phyloP scores from a whole-genome alignment of 2,888 invertebrate species.

The Parthenolecanium corni region DNA sequence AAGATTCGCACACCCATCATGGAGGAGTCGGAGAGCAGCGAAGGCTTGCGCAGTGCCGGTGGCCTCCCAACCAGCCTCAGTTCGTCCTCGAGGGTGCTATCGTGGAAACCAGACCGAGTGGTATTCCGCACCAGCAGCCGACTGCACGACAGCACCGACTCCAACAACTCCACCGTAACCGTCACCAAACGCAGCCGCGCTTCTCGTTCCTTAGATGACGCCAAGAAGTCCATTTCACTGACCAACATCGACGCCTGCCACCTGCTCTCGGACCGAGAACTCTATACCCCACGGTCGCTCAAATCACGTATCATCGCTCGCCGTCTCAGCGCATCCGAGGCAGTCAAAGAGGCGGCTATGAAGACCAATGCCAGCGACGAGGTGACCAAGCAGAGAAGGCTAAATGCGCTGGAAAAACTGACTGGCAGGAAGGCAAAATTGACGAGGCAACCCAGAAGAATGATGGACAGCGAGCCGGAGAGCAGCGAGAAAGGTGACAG shows the following conservation, averaged over 20 bases:
- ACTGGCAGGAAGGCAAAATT: no score
- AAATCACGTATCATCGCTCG: slow-evolving; percentile 28
- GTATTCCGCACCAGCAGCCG: not conserved
- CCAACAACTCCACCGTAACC: not conserved
- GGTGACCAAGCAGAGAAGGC: not conserved
- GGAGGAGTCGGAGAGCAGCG: slow-evolving; percentile 36
- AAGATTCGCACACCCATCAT: slow-evolving; percentile 37
- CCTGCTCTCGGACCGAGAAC: slow-evolving; percentile 12
- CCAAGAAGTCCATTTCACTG: slow-evolving; percentile 9
- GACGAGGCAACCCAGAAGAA: not conserved
- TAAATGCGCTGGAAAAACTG: not conserved
- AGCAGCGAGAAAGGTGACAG: slow-evolving; percentile 35
- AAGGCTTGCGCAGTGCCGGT: not conserved
- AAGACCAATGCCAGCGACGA: no score
- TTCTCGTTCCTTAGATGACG: not conserved
- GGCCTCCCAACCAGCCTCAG: not conserved
- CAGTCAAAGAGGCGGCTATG: not conserved
- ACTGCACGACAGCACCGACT: slow-evolving; percentile 1
- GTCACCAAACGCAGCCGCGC: not conserved
- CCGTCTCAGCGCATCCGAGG: slow-evolving; percentile 11
- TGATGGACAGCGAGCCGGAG: not conserved
- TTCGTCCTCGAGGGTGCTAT: no score
- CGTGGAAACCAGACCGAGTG: not conserved
- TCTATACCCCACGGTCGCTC: slow-evolving; percentile 25
- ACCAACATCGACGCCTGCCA: slow-evolving; percentile 4